Conservation (phyloP, 2,797 vertebrate species). For the Gymnothorax javanicus region DNA sequence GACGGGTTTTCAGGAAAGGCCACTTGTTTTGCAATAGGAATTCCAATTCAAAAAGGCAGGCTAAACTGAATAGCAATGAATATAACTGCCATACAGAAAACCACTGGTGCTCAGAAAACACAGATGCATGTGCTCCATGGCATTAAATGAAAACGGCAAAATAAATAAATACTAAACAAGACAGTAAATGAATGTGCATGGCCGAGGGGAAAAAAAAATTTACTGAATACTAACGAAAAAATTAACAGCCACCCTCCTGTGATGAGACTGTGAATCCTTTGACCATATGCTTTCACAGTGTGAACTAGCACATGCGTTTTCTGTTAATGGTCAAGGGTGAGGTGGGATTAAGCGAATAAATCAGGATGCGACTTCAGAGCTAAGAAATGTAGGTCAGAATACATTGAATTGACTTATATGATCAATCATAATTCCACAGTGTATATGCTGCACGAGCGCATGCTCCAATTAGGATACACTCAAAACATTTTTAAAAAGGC, state of each 20-base stretch:
- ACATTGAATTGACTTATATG: constrained; percentile 33
- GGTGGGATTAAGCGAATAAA: constrained; percentile 23
- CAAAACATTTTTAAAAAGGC: constrained; percentile 15
- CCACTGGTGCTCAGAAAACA: neutral
- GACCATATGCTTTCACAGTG: constrained; percentile 17
- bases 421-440: constrained; percentile 32
- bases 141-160: neutral
- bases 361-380: constrained; percentile 13
- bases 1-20: neutral
- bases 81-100: neutral
- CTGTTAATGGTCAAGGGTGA: constrained; percentile 39
- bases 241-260: constrained; percentile 41
- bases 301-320: constrained; percentile 1
- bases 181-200: constrained; percentile 22
- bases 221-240: constrained; percentile 19
- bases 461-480: constrained; percentile 28
- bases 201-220: constrained; percentile 31
- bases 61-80: neutral
- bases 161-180: neutral
- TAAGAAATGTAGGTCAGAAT: constrained; percentile 43
- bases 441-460: constrained; percentile 20
- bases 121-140: neutral
- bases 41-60: neutral
- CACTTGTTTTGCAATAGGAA: neutral
- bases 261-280: constrained; percentile 28